These are phyloP conservation scores for Ceratothoa steindachneri DNA, from an alignment of 2,888 invertebrate species.

Conservation along the genomic window DNA sequence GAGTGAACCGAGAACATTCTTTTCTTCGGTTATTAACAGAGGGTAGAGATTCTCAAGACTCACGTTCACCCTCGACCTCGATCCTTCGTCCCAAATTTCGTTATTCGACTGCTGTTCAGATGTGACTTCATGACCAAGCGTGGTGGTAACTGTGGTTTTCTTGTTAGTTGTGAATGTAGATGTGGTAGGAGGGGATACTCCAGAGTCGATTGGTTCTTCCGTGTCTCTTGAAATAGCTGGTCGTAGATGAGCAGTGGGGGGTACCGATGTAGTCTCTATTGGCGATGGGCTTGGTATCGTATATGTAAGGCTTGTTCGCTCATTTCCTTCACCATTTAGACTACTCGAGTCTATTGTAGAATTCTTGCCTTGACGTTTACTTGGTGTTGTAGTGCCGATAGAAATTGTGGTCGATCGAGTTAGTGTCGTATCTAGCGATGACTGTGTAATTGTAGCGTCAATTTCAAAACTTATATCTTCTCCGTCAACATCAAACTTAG, in stretches of 20 bases:
- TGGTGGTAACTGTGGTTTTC: neutral
- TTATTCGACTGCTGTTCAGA: neutral
- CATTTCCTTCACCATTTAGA: neutral
- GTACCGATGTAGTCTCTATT: conserved; percentile 3
- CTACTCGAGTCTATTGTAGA: neutral
- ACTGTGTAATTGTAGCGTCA: neutral
- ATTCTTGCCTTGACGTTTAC: neutral
- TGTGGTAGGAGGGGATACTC: neutral
- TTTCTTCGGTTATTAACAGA: neutral
- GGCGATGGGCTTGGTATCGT: neutral
- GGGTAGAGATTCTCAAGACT: neutral
- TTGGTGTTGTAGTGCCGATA: neutral
- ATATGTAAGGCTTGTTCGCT: neutral
- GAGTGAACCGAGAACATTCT: neutral
- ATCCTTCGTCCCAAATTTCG: conserved; percentile 3
- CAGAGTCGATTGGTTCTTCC: neutral
- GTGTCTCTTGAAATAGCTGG: neutral
- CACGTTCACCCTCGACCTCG: neutral
- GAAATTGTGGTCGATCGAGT: neutral
- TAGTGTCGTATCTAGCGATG: neutral
- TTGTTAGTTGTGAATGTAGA: neutral
- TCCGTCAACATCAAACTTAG: neutral
- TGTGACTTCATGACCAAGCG: neutral
- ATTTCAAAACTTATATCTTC: neutral
- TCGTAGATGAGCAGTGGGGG: neutral